Base-by-base conservation (phyloP, 1,140 invertebrate genomes). In the Heliconius hermathena region DNA sequence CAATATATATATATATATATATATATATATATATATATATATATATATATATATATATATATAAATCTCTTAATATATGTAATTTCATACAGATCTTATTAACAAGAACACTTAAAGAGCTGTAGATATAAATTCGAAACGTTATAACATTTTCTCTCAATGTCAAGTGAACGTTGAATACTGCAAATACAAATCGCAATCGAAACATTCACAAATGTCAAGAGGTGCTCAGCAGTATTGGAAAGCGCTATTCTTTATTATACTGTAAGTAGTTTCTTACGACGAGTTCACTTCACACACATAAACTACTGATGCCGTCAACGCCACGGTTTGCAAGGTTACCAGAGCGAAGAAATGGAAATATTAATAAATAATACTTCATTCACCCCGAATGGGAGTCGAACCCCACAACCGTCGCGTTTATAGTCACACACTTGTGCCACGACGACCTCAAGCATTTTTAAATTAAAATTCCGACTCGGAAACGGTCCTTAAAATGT, bases 171-270 rank as follows among this genome's bases (percentile, higher is more conserved):
- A 29, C 22, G 60, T 66, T 22, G 71, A 16, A 72, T 38, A 72
- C 41, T 22, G 71, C 71, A 16, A 72, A 72, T n/a, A 38, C 18
- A 72, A n/a, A 72, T 72, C 71, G 71, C n/a, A n/a, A n/a, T n/a
- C n/a, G n/a, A n/a, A 72, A n/a, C 71, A 72, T 38, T 72, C 20
- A 36, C 29, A 72, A 72, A 72, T 72, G 71, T 72, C 71, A 72
- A 72, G 71, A 22, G 71, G 71, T 72, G 71, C 71, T 72, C 20
- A 13, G 60, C 0, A 66, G 13, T 66, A 66, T 66, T 66, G 11
- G 60, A 29, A 66, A 66, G 60, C 60, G 60, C 60, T 29, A 29
- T 66, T 66, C 22, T 66, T 29, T 66, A 66, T 66, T 66, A 29
- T 26, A 22, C 60, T 29, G 26, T n/a, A n/a, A n/a, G n/a, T 16